phyloP scores from a whole-genome alignment of 1,140 invertebrate genomes.

The Metopolophium dirhodum region DNA sequence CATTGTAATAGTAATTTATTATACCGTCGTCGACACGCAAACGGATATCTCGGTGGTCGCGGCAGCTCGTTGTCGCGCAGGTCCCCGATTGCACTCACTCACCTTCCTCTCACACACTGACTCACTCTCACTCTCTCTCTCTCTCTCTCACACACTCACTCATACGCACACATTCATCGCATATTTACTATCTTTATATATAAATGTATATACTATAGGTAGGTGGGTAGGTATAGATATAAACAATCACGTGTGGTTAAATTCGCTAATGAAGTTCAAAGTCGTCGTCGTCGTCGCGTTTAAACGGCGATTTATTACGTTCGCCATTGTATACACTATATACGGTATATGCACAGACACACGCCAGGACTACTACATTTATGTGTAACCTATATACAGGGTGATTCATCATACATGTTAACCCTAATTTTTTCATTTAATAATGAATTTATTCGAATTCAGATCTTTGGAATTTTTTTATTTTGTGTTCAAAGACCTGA shows the following conservation, averaged over 20 bases:
- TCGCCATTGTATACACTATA: not conserved
- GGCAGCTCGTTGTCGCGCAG: not conserved
- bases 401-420: too few relatives aligned
- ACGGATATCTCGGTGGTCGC: not conserved
- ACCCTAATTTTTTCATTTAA: too few relatives aligned
- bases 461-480: too few relatives aligned
- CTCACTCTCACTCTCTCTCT: not conserved
- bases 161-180: not conserved
- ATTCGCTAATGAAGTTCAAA: constrained; percentile 41
- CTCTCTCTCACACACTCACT: not conserved
- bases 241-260: constrained; percentile 14
- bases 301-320: constrained; percentile 33
- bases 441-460: too few relatives aligned
- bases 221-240: not conserved
- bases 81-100: not conserved
- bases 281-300: not conserved
- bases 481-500: too few relatives aligned
- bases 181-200: not conserved
- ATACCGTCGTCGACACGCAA: not conserved
- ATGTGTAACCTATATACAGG: not conserved
- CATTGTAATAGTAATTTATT: constrained; percentile 18
- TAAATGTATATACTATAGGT: not conserved
- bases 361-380: not conserved
- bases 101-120: too few relatives aligned
- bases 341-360: not conserved